Evolutionary conservation across 2,888 invertebrate genomes (phyloP), one percentile per base, ranked within the genome.

Genomic region (Brachyptera risi): DNA sequence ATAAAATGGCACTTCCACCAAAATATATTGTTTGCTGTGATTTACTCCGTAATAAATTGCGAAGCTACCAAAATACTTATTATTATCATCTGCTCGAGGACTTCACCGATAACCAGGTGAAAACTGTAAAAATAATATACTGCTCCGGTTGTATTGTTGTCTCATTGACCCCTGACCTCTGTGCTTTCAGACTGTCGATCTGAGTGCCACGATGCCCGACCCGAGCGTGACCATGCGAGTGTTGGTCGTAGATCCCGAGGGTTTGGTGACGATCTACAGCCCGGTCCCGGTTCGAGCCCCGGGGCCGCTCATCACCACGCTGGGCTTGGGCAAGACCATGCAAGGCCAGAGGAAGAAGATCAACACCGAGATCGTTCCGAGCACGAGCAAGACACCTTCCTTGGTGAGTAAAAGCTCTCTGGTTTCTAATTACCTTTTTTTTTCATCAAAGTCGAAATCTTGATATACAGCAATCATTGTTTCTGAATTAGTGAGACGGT

Each of bases 201-300:
- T 84, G 63, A 82, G 83, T 21, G 84, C 84, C 2, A 76, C 84
- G 65, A 83, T 86, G 37, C 84, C 85, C 35, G 83, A 83, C 71
- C 80, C 83, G 49, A 83, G 82, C 73, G 73, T 15, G 24, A 78
- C 84, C 64, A 77, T 86, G n/a, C 76, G 86, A 59, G 86, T 87
- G 9, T 76, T 87, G 7, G 86, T 85, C 26, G 86, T 87, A 24
- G 84, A 85, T 70, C 83, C 85, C n/a, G 81, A 83, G 71, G 87
- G 86, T 2, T 77, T 87, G 21, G 83, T 86, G 56, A 85, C 86
- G 35, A 85, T 87, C 67, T 86, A 86, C 74, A 85, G 85, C 69
- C 86, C 86, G 0, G 83, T 60, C 11, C 56, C 58, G 31, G 23
- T 56, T 19, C 57, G 31, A 23, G 5, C 57, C 27, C 15, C 47